Percentiles rank a stretch among this genome's conserved stretches.
These are phyloP conservation scores for Ictalurus punctatus DNA, from an alignment of 2,113 vertebrate genomes.

Conservation along the genomic window DNA sequence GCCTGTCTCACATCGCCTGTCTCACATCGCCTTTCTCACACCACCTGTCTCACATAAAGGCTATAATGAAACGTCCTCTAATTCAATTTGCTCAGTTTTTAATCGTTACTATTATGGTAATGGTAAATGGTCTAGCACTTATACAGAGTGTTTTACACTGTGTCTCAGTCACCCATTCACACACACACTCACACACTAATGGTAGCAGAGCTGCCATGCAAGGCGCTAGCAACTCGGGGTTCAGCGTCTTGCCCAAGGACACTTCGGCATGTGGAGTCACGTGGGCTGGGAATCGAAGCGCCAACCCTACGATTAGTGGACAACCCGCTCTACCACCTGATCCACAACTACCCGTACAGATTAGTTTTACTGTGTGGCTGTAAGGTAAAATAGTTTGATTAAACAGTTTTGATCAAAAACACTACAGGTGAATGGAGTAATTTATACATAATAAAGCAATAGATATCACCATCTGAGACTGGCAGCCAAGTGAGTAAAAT, in stretches of 20 bases:
- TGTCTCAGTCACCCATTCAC: no score
- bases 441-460: not conserved
- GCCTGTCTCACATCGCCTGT: not conserved
- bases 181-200: no score
- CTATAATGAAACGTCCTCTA: not conserved
- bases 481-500: not conserved
- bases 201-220: no score
- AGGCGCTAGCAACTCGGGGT: no score
- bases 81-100: not conserved
- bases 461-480: not conserved
- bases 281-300: no score
- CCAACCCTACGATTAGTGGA: no score
- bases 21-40: not conserved
- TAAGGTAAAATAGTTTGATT: not conserved
- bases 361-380: not conserved
- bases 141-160: no score
- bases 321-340: no score
- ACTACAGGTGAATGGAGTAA: not conserved
- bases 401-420: not conserved
- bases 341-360: no score
- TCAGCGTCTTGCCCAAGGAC: no score
- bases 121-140: no score
- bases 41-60: not conserved
- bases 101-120: not conserved
- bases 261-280: no score